phyloP scores from a whole-genome alignment of 1,140 invertebrate species.

The Ooceraea biroi region DNA sequence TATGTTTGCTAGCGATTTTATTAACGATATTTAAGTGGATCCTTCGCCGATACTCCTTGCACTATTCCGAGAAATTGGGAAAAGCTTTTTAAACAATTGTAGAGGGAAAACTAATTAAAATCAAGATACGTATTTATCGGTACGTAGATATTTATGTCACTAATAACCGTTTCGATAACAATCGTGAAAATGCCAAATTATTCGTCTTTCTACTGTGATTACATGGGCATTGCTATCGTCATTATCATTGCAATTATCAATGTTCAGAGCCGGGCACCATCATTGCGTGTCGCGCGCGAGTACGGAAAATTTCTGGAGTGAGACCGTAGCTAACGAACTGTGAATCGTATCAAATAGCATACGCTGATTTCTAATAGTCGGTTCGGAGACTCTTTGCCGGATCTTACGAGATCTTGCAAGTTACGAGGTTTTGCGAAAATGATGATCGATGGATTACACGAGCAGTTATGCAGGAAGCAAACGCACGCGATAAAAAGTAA shows the following conservation, averaged over 20 bases:
- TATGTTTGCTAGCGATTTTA: no score
- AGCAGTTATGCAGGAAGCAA: constrained; percentile 10
- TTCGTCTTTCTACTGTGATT: constrained; percentile 5
- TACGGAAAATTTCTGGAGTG: constrained; percentile 77
- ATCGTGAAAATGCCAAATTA: background rate
- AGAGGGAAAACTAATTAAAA: no score
- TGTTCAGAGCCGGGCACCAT: background rate
- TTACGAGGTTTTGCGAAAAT: constrained; percentile 34
- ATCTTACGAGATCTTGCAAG: constrained; percentile 40
- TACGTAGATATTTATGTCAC: background rate
- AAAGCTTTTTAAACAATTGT: no score
- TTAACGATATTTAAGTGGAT: no score
- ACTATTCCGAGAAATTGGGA: no score
- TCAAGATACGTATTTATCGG: background rate
- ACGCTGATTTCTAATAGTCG: constrained; percentile 71
- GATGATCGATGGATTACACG: constrained; percentile 4
- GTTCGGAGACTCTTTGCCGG: constrained; percentile 19
- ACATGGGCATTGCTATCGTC: constrained; percentile 8
- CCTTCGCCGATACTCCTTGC: no score
- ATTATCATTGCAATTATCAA: constrained; percentile 41
- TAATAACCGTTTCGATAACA: constrained; percentile 5
- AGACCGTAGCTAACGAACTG: constrained; percentile 77
- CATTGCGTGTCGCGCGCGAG: constrained; percentile 54
- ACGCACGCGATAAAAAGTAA: background rate
- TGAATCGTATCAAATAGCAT: constrained; percentile 60